Evolutionary conservation across 2,113 vertebrate genomes (phyloP).

Genomic region (pig (Sus scrofa)): DNA sequence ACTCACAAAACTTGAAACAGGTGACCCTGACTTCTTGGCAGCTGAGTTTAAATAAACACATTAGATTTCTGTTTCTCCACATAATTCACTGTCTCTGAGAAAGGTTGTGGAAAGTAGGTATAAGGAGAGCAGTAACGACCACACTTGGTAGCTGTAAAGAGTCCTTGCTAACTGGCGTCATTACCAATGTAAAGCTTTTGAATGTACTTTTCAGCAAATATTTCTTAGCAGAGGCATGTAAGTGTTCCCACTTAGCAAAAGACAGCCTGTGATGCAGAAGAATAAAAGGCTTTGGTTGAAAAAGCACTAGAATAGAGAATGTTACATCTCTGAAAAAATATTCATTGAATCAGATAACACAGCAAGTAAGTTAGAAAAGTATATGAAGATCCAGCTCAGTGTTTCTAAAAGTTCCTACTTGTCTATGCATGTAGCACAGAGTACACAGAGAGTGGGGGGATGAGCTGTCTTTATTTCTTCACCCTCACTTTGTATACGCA

Average conservation of each 20-base stretch:
- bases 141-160: neutral
- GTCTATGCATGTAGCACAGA: neutral
- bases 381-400: neutral
- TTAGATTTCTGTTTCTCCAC: neutral
- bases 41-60: neutral
- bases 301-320: slow-evolving; percentile 32
- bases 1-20: neutral
- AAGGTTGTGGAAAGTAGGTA: neutral
- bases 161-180: neutral
- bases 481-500: neutral
- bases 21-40: neutral
- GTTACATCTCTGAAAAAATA: neutral
- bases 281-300: neutral
- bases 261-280: neutral
- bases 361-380: neutral
- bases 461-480: neutral
- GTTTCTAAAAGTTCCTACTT: neutral
- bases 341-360: neutral
- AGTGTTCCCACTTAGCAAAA: neutral
- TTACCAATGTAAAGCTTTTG: neutral
- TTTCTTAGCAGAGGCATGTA: neutral
- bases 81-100: neutral
- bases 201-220: slow-evolving; percentile 14
- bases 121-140: neutral
- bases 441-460: fast-evolving